Evolutionary conservation across 2,888 invertebrate genomes (phyloP), one percentile per base, ranked within the genome.

Genomic region (Tetragonula carbonaria): DNA sequence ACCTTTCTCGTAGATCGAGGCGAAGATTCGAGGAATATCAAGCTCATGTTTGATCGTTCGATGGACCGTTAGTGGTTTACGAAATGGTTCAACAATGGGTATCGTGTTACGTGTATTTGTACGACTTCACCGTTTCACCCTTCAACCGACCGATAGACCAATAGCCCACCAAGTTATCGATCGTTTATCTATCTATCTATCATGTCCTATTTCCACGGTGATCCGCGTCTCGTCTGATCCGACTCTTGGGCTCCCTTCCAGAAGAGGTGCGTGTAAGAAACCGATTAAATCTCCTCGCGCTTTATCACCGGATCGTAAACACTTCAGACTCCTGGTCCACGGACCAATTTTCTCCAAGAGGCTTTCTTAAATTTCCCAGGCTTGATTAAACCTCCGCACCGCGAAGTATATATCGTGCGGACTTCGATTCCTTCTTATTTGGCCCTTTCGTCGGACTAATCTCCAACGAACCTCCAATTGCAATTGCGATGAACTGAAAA

Each of bases 21-120:
- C 57, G 4, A 13, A 13, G n/a, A 57, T 57, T 71, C 57, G 23
- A 23, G 23, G 23, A 62, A 73, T 18, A 21, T 50, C 57, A n/a
- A 14, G n/a, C 59, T 62, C 18, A 21, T 50, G 18, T 50, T 28
- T 21, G 59, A 14, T 45, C 72, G 23, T 14, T 38, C 50, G 38
- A n/a, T 14, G 33, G 18, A 38, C 66, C 74, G 66, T 74, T 74
- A 74, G 21, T 11, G 71, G 55, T 74, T 74, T 66, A 66, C 74
- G 66, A 74, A 66, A 74, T 66, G 23, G 21, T 74, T n/a, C 65
- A 50, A 62, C 62, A 73, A 55, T 2, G 33, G 65, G n/a, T 65
- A 74, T 74, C 74, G 65, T 38, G 53, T 74, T 51, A n/a, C 74
- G 21, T 28, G 65, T 65, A 23, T 74, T 23, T 0, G 33, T 65